phyloP scores from a whole-genome alignment of 2,797 vertebrate species.

The Intellagama lesueurii region DNA sequence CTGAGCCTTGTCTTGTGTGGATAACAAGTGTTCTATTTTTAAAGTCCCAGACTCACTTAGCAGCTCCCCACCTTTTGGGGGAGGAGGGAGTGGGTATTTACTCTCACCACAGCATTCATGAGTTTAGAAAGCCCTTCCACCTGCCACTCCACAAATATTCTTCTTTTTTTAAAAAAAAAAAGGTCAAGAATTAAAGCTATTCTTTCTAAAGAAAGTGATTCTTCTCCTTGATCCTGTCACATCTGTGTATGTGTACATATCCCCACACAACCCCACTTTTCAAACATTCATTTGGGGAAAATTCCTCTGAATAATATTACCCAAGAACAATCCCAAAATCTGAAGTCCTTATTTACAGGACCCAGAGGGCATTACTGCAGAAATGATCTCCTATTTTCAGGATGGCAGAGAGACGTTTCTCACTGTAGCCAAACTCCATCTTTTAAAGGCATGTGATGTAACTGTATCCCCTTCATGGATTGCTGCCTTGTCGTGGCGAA shows the following conservation, averaged over 20 bases:
- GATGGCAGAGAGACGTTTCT: background rate
- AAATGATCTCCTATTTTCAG: background rate
- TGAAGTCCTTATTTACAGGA: background rate
- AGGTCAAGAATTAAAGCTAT: background rate
- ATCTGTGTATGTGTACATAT: background rate
- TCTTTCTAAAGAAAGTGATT: constrained; percentile 14
- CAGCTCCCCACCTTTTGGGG: background rate
- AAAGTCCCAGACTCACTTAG: too few species aligned
- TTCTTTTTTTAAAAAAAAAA: background rate
- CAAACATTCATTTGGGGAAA: background rate
- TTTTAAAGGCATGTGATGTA: background rate
- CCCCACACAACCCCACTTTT: background rate
- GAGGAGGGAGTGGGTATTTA: background rate
- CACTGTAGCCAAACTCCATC: constrained; percentile 8
- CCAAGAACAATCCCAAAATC: constrained; percentile 4
- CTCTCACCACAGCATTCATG: background rate
- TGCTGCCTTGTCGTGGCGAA: too few species aligned
- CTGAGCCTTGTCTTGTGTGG: background rate
- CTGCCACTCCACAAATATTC: background rate
- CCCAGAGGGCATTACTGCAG: background rate
- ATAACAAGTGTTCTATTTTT: background rate
- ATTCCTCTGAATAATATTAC: background rate
- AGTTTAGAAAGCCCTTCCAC: background rate
- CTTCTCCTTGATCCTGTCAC: background rate
- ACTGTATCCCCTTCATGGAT: too few species aligned